phyloP scores from a whole-genome alignment of 2,888 invertebrate genomes.

The Tinea pellionella region DNA sequence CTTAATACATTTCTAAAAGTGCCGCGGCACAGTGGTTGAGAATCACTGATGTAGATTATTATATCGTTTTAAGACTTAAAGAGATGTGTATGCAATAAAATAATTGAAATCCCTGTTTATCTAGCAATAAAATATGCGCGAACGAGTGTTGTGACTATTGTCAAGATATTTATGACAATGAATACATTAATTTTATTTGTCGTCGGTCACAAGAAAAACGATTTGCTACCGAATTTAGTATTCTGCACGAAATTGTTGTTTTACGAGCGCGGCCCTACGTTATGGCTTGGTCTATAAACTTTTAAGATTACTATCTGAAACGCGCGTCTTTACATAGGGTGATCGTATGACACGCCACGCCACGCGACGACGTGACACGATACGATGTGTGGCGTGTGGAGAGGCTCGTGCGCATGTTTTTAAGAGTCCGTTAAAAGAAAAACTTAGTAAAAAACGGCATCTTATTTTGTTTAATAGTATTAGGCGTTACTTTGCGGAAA shows the following conservation, averaged over 20 bases:
- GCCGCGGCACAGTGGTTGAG: no score
- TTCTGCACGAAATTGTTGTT: not conserved
- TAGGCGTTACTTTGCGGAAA: no score
- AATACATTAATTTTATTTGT: constrained; percentile 15
- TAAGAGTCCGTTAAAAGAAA: no score
- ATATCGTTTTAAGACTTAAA: no score
- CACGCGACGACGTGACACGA: not conserved
- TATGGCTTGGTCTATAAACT: constrained; percentile 12
- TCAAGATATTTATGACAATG: constrained; percentile 11
- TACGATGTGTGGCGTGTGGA: not conserved
- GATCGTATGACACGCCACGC: not conserved
- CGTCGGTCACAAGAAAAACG: not conserved
- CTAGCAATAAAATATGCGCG: not conserved
- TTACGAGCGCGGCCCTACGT: constrained; percentile 7
- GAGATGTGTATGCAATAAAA: no score
- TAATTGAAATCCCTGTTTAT: not conserved
- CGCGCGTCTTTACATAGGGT: not conserved
- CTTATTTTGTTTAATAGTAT: no score
- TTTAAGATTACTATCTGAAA: constrained; percentile 8
- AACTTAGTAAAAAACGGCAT: no score
- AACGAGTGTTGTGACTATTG: not conserved
- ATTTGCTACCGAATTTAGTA: constrained; percentile 1
- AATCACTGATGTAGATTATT: no score
- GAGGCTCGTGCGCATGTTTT: no score
- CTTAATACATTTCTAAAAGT: no score